A percentile compares a stretch with the other conserved stretches of the same genome.
These are phyloP conservation scores for Heliopora coerulea DNA, from an alignment of 92 coral and sea anemone genomes.

Conservation along the genomic window DNA sequence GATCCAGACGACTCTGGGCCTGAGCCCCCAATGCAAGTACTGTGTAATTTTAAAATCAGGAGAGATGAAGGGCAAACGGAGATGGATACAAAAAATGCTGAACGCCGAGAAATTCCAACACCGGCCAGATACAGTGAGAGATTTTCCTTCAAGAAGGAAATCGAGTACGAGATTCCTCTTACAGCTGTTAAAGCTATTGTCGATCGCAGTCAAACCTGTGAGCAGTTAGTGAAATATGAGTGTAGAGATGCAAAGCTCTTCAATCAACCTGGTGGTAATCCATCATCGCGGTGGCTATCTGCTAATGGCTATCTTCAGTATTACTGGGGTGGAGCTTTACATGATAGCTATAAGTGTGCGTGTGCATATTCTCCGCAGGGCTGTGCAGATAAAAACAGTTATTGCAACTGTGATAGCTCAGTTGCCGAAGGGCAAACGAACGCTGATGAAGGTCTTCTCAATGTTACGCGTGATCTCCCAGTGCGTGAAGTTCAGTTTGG, in stretches of 20 bases:
- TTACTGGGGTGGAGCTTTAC: slow-evolving; percentile 42
- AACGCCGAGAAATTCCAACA: not conserved
- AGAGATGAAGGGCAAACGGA: slow-evolving; percentile 19
- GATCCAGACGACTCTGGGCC: slow-evolving; percentile 47
- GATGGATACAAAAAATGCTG: slow-evolving; percentile 2
- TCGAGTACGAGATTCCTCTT: slow-evolving; percentile 23
- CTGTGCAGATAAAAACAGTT: not conserved
- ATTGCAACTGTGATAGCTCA: slow-evolving; percentile 33
- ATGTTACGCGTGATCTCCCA: slow-evolving; percentile 41
- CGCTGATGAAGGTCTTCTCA: slow-evolving; percentile 28
- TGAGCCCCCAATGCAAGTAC: slow-evolving; percentile 8
- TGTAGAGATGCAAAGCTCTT: slow-evolving; percentile 27
- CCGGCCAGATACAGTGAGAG: not conserved
- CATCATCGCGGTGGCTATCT: slow-evolving; percentile 34
- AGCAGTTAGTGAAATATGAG: slow-evolving; percentile 26
- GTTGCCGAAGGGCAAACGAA: not conserved
- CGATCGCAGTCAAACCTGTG: slow-evolving; percentile 21
- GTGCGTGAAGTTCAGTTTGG: slow-evolving; percentile 34
- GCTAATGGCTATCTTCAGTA: slow-evolving; percentile 41
- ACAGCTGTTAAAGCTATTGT: slow-evolving; percentile 24
- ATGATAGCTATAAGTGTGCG: slow-evolving; percentile 25
- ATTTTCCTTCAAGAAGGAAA: slow-evolving; percentile 31
- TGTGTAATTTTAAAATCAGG: slow-evolving; percentile 12
- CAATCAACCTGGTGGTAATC: slow-evolving; percentile 21
- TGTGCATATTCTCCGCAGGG: slow-evolving; percentile 26